Evolutionary conservation across 2,113 vertebrate genomes (phyloP).

Genomic region (Ifrita kowaldi): DNA sequence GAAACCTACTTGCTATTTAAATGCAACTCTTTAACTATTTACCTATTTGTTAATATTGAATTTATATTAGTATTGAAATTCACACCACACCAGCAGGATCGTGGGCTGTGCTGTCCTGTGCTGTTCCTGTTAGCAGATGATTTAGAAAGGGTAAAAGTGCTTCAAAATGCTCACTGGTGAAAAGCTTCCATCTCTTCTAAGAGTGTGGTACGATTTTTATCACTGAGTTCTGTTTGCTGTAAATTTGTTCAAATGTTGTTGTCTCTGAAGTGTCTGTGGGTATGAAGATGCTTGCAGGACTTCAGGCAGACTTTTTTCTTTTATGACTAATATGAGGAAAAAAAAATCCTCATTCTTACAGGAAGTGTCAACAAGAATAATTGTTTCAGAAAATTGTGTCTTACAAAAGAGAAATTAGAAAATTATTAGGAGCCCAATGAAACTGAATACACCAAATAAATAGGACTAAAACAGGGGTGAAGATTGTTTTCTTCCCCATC

Average conservation of each 20-base stretch:
- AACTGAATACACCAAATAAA: neutral
- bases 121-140: accelerated
- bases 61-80: neutral
- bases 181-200: neutral
- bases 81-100: accelerated
- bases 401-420: neutral
- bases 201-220: neutral
- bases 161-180: neutral
- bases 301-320: neutral
- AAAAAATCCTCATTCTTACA: neutral
- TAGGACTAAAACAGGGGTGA: neutral
- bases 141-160: neutral
- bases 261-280: neutral
- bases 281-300: neutral
- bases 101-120: accelerated
- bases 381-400: neutral
- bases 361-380: neutral
- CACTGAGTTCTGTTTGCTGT: neutral
- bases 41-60: neutral
- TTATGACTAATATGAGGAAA: neutral
- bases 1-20: neutral
- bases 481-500: neutral
- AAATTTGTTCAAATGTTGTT: accelerated
- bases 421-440: neutral
- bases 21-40: accelerated